Evolutionary conservation across 2,888 invertebrate genomes (phyloP).

Genomic region (Gymnoscelis rufifasciata): DNA sequence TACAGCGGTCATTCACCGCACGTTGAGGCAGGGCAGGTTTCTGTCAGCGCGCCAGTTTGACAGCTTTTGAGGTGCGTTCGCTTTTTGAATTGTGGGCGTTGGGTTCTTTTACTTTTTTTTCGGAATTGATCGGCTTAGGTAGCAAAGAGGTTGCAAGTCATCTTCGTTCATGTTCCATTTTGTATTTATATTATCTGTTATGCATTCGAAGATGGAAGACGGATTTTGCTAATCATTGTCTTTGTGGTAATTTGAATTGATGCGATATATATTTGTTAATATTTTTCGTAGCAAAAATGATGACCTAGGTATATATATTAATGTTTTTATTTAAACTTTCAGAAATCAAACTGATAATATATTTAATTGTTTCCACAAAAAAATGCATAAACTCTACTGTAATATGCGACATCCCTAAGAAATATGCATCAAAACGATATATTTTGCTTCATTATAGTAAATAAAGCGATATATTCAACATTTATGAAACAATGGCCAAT

Average conservation of each 20-base stretch:
- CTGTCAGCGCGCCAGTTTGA: slow-evolving; percentile 61
- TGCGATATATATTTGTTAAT: not conserved
- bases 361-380: no score
- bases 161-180: slow-evolving; percentile 29
- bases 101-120: slow-evolving; percentile 45
- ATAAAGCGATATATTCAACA: slow-evolving; percentile 1
- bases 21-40: slow-evolving; percentile 65
- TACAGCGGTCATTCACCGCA: slow-evolving; percentile 67
- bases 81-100: slow-evolving; percentile 70
- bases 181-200: slow-evolving; percentile 23
- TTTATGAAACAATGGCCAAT: slow-evolving; percentile 17
- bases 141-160: slow-evolving; percentile 39
- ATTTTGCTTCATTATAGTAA: no score
- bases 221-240: slow-evolving; percentile 24
- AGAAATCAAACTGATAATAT: no score
- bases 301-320: not conserved
- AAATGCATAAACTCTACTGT: no score
- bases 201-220: slow-evolving; percentile 16
- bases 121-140: slow-evolving; percentile 53
- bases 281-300: not conserved
- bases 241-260: not conserved
- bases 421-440: slow-evolving; percentile 5
- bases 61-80: slow-evolving; percentile 74
- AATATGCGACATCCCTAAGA: no score
- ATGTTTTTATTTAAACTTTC: no score